These are phyloP conservation scores for Rhinella marina DNA, from an alignment of 2,797 vertebrate species.

Conservation along the genomic window DNA sequence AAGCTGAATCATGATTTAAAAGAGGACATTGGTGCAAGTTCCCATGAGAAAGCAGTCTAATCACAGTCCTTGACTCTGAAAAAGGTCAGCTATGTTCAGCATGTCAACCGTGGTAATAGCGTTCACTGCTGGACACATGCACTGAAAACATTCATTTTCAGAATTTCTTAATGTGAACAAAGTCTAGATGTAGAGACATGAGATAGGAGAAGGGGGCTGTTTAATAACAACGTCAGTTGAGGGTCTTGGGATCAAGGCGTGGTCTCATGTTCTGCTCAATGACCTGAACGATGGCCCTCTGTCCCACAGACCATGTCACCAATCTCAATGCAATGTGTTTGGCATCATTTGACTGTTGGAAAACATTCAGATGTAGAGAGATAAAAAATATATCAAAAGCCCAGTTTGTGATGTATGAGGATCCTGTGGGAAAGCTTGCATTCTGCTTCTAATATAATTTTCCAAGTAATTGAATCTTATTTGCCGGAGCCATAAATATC, in stretches of 20 bases:
- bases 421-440: conserved; percentile 46
- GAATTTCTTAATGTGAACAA: conserved; percentile 47
- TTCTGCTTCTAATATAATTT: conserved; percentile 42
- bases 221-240: conserved; percentile 52
- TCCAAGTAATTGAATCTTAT: conserved; percentile 16
- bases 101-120: conserved; percentile 43
- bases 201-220: conserved; percentile 42
- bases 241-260: conserved; percentile 22
- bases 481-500: conserved; percentile 16
- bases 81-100: conserved; percentile 57
- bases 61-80: conserved; percentile 49
- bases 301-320: conserved; percentile 8
- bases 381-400: neutral
- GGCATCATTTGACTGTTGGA: conserved; percentile 36
- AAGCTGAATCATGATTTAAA: conserved; percentile 43
- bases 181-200: conserved; percentile 30
- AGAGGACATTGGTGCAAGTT: conserved; percentile 53
- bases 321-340: conserved; percentile 33
- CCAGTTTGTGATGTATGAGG: neutral
- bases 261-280: conserved; percentile 17
- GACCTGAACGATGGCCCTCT: neutral
- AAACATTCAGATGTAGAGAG: conserved; percentile 6
- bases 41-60: conserved; percentile 61
- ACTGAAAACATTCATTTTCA: conserved; percentile 42
- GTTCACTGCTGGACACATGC: conserved; percentile 27